Evolutionary conservation across 2,113 vertebrate species (phyloP).

Genomic region (Chroicocephalus ridibundus): DNA sequence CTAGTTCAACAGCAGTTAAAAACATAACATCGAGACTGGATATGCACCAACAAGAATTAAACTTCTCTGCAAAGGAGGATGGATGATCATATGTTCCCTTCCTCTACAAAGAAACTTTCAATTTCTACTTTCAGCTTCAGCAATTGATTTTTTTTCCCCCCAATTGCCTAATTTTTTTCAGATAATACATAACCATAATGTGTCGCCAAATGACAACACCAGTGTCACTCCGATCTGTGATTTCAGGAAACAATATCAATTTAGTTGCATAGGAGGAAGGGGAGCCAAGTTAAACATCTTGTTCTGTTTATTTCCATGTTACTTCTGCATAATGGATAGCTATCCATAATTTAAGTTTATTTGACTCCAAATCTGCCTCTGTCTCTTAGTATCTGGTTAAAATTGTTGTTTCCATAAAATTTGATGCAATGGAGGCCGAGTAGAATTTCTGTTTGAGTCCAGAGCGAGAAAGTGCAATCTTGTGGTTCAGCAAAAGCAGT

Average conservation of each 20-base stretch:
- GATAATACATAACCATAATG: neutral
- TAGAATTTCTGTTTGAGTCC: neutral
- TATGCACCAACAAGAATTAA: neutral
- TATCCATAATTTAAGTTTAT: neutral
- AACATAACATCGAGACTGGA: neutral
- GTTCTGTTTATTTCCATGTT: neutral
- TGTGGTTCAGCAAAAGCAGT: neutral
- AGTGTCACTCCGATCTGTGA: neutral
- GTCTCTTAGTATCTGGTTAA: neutral
- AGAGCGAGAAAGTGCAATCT: neutral
- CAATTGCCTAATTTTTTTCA: neutral
- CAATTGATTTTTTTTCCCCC: neutral
- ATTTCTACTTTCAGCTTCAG: neutral
- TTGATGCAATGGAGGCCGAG: neutral
- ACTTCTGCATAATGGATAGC: neutral
- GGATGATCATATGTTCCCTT: neutral
- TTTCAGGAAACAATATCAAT: neutral
- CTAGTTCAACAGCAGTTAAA: neutral
- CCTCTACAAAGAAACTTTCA: neutral
- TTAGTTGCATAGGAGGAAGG: neutral
- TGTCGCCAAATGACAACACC: neutral
- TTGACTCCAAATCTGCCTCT: neutral
- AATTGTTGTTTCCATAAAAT: neutral
- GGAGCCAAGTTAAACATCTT: neutral
- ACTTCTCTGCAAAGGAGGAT: neutral